Evolutionary conservation across 64 coral and sea anemone genomes (phyloP), one percentile per base, ranked within the genome.

Genomic region (Acropora yongei): DNA sequence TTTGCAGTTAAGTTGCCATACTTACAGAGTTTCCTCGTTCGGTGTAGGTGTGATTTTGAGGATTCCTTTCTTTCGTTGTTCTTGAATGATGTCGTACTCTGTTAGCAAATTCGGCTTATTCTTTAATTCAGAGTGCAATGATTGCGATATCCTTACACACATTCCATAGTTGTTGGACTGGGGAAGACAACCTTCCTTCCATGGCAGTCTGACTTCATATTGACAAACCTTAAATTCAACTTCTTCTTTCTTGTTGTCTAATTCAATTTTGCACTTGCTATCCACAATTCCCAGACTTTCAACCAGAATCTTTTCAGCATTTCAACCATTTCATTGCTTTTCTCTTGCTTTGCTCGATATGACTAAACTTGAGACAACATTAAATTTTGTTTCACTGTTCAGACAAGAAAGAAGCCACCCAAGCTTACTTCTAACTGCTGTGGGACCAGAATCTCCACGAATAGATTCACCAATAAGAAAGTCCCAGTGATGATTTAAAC

Each of bases 331-430:
- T 74, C 71, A 30, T 41, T 46, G 44, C 30, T 6, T 49, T 78
- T 78, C 76, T 18, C 47, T 78, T 49, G 8, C 11, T 80, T 30
- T 49, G 48, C 53, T 80, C 20, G 18, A 80, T 51, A 80, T 57
- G 78, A 80, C 16, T 1, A 80, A 19, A 80, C 57, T 80, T 5
- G 78, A 80, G 18, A 80, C 48, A 19, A 80, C 78, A 57, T 88
- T 77, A 1, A 30, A 30, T 30, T 30, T 30, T 30, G 2, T 10
- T 60, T 60, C 17, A 14, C 42, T 1, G 1, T 58, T 49, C 14
- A 50, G 8, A 40, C 51, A 5, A 55, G 51, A 55, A 55, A 55
- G 51, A 0, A 55, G 51, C 51, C 51, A 55, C 51, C 51, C 51
- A 10, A 55, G 51, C 51, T 55, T 55, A 55, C 51, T 55, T 55